These are phyloP conservation scores for Heliothis subflexa DNA, from an alignment of 1,140 invertebrate species.

Conservation along the genomic window DNA sequence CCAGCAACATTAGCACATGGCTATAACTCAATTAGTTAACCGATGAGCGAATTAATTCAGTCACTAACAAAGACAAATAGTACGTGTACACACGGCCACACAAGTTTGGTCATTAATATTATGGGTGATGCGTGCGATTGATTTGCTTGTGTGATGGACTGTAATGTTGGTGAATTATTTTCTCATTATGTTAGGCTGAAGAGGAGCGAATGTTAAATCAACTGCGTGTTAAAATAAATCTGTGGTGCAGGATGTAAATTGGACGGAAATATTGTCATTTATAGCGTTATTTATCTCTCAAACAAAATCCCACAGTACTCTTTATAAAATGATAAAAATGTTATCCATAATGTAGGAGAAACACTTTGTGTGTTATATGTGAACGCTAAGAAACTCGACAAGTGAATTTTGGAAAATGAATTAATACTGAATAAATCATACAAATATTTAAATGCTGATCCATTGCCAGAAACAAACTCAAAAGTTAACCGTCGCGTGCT, in stretches of 20 bases:
- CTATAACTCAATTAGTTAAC: conserved; percentile 52
- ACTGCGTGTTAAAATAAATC: neutral
- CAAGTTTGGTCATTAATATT: conserved; percentile 32
- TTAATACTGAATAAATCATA: too few species aligned
- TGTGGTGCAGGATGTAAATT: neutral
- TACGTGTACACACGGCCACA: conserved; percentile 1
- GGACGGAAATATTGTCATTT: too few species aligned
- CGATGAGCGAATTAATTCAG: conserved; percentile 43
- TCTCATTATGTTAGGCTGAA: neutral
- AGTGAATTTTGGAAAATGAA: too few species aligned
- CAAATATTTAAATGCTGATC: too few species aligned
- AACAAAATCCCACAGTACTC: too few species aligned
- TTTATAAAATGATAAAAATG: too few species aligned
- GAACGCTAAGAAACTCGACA: too few species aligned
- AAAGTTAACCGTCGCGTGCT: neutral
- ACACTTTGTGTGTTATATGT: too few species aligned
- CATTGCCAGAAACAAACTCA: too few species aligned
- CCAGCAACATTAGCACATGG: conserved; percentile 27
- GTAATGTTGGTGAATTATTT: conserved; percentile 2
- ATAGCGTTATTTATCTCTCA: too few species aligned
- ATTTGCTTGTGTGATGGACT: conserved; percentile 5
- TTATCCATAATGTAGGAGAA: too few species aligned
- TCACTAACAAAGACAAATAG: conserved; percentile 48
- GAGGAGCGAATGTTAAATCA: neutral
- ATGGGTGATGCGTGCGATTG: conserved; percentile 23